Base-by-base conservation (phyloP, 2,113 vertebrate genomes). In the Channa maculata region DNA sequence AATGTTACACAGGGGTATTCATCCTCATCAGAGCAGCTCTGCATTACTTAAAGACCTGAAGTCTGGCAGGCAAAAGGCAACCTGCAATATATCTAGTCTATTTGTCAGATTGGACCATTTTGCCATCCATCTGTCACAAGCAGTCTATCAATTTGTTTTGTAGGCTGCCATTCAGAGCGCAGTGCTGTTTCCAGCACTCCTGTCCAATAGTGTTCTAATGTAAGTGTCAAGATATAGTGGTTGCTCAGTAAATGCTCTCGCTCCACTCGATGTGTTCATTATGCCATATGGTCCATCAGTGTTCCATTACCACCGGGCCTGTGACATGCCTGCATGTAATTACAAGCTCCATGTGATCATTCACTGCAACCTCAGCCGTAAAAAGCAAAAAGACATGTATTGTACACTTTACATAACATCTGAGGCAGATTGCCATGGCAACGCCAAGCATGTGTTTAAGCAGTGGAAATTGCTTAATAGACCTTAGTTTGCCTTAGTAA, bases 41-140 rank as follows among this genome's bases (percentile, higher is more conserved):
- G 52, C 39, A 36, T n/a, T 2, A 39, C 38, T 46, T 1, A 78
- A 38, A 51, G 63, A 55, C 11, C 24, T 36, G n/a, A 57, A 0
- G 7, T 57, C 52, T 74, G 82, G 46, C 80, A 66, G 72, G 52
- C 13, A 49, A 65, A 59, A 68, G 43, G 77, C 82, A 79, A 46
- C 76, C 71, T 51, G 67, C 51, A 64, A 59, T 85, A 62, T 80
- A 62, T 83, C 36, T 64, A 14, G 59, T 80, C 62, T 75, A 11
- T 80, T 64, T 71, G 82, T 5, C 86, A 87, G 71, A 75, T 84
- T 71, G 82, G 49, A 74, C 48, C 62, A 67, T 78, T 85, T 73
- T 13, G 14, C 39, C 34, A 48, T 77, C 86, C 53, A 61, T 80
- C 85, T 77, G 72, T 85, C 86, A 77, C 44, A 48, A 67, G 77